These are phyloP conservation scores for Neodiprion pinetum DNA, from an alignment of 1,140 invertebrate species.

Conservation along the genomic window DNA sequence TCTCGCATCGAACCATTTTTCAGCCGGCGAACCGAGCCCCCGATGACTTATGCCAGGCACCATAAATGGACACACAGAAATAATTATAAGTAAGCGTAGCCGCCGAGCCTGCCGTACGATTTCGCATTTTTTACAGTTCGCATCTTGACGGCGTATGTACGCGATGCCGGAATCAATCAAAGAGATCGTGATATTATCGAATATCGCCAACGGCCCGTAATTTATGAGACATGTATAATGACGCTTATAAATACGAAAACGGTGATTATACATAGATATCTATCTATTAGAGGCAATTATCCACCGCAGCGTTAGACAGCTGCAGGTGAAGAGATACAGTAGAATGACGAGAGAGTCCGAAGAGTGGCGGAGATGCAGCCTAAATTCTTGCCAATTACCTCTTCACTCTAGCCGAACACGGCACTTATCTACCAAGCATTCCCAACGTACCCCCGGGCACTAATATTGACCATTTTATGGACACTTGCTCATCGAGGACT, in stretches of 20 bases:
- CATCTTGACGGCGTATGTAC: not conserved
- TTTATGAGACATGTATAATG: not conserved
- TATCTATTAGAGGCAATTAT: constrained; percentile 4
- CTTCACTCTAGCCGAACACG: not conserved
- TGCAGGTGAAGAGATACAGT: not conserved
- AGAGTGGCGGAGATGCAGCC: constrained; percentile 1
- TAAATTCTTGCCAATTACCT: constrained; percentile 7
- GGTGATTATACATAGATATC: not conserved
- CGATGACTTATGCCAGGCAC: not conserved
- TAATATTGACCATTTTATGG: constrained; percentile 10
- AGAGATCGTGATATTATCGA: not conserved
- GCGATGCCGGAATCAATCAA: not conserved
- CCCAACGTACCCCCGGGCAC: not conserved
- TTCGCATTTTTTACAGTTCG: not conserved
- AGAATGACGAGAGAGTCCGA: not conserved
- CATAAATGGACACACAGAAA: not conserved
- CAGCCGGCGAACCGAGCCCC: not conserved
- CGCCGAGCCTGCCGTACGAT: not conserved
- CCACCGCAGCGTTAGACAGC: not conserved
- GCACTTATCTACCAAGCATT: not conserved
- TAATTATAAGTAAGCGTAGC: not conserved
- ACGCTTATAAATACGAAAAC: constrained; percentile 1
- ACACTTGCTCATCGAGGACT: constrained; percentile 21
- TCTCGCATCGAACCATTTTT: not conserved
- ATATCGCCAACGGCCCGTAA: not conserved